These are phyloP conservation scores for Iguana delicatissima DNA, from an alignment of 2,797 vertebrate genomes.

Conservation along the genomic window DNA sequence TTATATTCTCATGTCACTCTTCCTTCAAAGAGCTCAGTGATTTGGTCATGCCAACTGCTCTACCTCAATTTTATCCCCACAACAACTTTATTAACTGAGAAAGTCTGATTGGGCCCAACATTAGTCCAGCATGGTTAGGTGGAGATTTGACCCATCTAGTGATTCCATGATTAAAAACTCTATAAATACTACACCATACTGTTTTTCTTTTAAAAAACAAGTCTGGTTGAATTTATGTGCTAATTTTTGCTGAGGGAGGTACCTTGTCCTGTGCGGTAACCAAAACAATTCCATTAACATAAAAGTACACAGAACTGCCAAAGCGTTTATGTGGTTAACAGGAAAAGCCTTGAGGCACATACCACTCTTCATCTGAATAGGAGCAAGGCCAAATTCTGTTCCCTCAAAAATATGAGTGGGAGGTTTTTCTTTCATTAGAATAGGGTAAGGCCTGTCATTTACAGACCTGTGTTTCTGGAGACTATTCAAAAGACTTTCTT, in stretches of 20 bases:
- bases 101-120: not conserved
- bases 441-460: not conserved
- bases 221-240: not conserved
- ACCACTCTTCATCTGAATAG: not conserved
- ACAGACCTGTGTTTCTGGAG: conserved; percentile 15
- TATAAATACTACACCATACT: not conserved
- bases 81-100: not conserved
- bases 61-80: not conserved
- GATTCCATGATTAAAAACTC: not conserved
- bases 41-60: not conserved
- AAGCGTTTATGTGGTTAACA: not conserved
- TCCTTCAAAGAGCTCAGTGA: not conserved
- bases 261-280: not conserved
- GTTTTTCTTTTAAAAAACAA: not conserved
- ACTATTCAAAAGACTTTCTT: conserved; percentile 6
- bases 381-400: not conserved
- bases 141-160: not conserved
- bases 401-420: conserved; percentile 1
- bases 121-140: not conserved
- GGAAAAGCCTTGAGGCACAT: conserved; percentile 16
- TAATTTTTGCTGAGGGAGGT: too few relatives aligned
- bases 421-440: not conserved
- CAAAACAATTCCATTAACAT: not conserved
- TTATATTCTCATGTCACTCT: not conserved
- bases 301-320: not conserved